Evolutionary conservation across 64 coral and sea anemone species (phyloP).

Genomic region (Orbicella faveolata): DNA sequence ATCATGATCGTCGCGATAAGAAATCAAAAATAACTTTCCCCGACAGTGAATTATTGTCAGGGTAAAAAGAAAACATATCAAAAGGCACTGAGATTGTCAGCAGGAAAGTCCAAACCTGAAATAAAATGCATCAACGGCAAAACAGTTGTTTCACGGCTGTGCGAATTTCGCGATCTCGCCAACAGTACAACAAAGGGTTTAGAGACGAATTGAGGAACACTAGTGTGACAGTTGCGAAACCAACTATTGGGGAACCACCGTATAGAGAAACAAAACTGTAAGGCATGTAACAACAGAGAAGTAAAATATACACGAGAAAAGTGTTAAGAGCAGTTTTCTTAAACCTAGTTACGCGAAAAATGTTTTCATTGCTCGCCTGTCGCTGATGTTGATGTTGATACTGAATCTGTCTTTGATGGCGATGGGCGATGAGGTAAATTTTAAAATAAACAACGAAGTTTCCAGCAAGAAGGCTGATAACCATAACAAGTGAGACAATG

Average conservation of each 20-base stretch:
- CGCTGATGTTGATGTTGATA: neutral
- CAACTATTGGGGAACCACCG: neutral
- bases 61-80: no score
- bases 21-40: no score
- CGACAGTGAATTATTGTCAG: no score
- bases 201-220: neutral
- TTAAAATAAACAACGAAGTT: neutral
- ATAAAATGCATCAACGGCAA: neutral
- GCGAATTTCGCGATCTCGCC: neutral
- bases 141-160: neutral
- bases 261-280: neutral
- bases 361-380: neutral
- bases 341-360: neutral
- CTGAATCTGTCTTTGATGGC: neutral
- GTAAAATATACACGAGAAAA: neutral
- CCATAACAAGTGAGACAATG: no score
- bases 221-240: neutral
- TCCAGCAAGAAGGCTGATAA: neutral
- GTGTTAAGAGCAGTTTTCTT: neutral
- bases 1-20: no score
- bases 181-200: neutral
- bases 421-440: neutral
- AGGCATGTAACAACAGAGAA: neutral
- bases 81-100: no score
- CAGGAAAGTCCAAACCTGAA: no score